Evolutionary conservation across 64 coral and sea anemone species (phyloP).

Genomic region (Pocillopora damicornis): DNA sequence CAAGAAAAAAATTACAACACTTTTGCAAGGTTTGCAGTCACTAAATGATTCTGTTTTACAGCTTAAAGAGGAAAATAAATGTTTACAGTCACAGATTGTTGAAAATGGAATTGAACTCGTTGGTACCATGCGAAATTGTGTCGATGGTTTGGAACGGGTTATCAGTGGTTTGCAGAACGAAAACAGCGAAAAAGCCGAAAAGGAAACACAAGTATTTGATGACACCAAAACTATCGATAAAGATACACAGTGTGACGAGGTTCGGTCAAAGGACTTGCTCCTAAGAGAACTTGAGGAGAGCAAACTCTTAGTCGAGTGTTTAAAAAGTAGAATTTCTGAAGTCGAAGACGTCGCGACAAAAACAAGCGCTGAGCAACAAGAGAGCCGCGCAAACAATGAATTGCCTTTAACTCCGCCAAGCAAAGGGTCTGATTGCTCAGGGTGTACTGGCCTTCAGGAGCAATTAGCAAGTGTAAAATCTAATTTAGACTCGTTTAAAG

Average conservation of each 20-base stretch:
- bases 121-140: constrained; percentile 32
- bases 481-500: constrained; percentile 36
- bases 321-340: constrained; percentile 57
- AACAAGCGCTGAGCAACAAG: constrained; percentile 19
- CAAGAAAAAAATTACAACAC: constrained; percentile 6
- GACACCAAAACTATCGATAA: background rate
- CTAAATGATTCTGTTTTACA: constrained; percentile 39
- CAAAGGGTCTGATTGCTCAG: constrained; percentile 21
- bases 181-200: background rate
- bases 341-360: background rate
- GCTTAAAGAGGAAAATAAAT: constrained; percentile 38
- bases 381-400: constrained; percentile 46
- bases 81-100: constrained; percentile 48
- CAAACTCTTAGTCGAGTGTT: constrained; percentile 18
- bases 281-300: constrained; percentile 64
- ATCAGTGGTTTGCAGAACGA: constrained; percentile 8
- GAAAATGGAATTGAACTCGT: constrained; percentile 42
- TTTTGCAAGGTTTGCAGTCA: constrained; percentile 34
- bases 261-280: constrained; percentile 16
- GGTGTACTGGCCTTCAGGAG: constrained; percentile 48
- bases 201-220: constrained; percentile 10
- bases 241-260: constrained; percentile 27
- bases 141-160: constrained; percentile 40
- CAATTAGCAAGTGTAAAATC: constrained; percentile 39
- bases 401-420: background rate